Base-by-base conservation (phyloP, 2,888 invertebrate species). In the Scrobipalpa costella region DNA sequence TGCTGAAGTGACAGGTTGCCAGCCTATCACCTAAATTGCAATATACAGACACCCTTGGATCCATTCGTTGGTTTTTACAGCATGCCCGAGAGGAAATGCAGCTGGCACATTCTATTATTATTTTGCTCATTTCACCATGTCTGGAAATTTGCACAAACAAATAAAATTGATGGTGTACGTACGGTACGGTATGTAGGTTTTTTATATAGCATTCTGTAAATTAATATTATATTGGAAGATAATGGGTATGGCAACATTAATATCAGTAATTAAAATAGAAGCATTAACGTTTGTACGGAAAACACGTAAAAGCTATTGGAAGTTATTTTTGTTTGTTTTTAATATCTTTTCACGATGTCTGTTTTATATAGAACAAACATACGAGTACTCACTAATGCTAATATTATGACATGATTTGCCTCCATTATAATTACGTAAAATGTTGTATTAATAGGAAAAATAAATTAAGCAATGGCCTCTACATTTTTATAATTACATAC, bases 301-400 rank as follows among this genome's bases (percentile, higher is more conserved):
- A 6, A 44, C n/a, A 44, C 15, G n/a, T 44, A 1, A 15, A 44
- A 40, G 13, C 40, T 9, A 40, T 38, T 13, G 40, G 40, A 44
- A 44, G 2, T 15, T 15, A 44, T 44, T n/a, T n/a, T 44, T 44
- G 44, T 44, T 44, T 44, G 44, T 44, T 81, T 64, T 65, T 73
- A 58, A 58, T 58, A 38, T 9, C 40, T 40, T 58, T 58, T 58
- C 9, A 40, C 38, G 9, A 57, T 27, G 34, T 57, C 27, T 34
- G 40, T 40, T 13, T n/a, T 40, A 40, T 38, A 38, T 2, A n/a
- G n/a, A n/a, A 2, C 40, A 11, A 13, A 40, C 40, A 40, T 13
- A 40, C 11, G n/a, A 11, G 13, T 40, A 11, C n/a, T n/a, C n/a
- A 27, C 27, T 27, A 27, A 27, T 5, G 27, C 44, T 7, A 44